Evolutionary conservation across 2,888 invertebrate species (phyloP).

Genomic region (Rhamnusium bicolor): DNA sequence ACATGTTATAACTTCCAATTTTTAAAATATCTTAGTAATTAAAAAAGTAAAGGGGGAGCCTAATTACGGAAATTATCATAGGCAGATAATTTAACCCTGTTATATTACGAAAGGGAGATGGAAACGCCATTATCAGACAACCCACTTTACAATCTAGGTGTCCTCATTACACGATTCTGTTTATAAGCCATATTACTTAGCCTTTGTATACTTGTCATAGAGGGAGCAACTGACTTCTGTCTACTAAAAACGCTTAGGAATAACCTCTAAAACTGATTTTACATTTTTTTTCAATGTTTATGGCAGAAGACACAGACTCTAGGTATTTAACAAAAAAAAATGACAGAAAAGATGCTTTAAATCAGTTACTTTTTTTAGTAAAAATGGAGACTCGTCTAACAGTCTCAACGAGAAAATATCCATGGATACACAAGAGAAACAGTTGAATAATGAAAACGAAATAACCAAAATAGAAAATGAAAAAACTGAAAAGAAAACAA

Average conservation of each 20-base stretch:
- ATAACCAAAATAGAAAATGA: conserved; percentile 56
- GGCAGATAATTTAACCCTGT: too few relatives aligned
- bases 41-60: too few relatives aligned
- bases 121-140: background rate
- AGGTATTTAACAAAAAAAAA: conserved; percentile 38
- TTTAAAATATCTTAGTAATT: too few relatives aligned
- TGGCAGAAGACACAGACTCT: conserved; percentile 47
- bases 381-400: conserved; percentile 45
- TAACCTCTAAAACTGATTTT: background rate
- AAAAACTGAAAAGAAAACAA: conserved; percentile 57
- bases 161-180: background rate
- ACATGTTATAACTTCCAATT: too few relatives aligned
- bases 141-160: background rate
- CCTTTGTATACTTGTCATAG: background rate
- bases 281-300: conserved; percentile 28
- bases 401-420: conserved; percentile 39
- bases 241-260: background rate
- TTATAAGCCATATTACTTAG: background rate
- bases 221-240: background rate
- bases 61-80: too few relatives aligned
- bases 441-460: conserved; percentile 45
- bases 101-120: background rate
- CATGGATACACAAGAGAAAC: conserved; percentile 51
- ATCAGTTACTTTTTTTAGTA: conserved; percentile 40
- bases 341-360: background rate